phyloP scores from a whole-genome alignment of 2,113 vertebrate genomes.

The Scytalopus superciliaris region DNA sequence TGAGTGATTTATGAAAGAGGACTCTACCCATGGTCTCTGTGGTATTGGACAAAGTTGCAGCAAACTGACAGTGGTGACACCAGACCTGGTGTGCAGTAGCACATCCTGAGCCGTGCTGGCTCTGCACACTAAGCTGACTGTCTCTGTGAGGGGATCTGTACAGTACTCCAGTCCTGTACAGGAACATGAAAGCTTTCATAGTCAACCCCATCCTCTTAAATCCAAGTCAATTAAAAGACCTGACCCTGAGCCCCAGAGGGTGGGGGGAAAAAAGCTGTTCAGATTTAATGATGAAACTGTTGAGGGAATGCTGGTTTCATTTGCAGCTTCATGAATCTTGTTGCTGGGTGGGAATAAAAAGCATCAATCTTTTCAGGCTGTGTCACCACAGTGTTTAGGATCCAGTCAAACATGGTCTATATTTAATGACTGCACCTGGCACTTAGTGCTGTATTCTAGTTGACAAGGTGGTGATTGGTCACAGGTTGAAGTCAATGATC shows the following conservation, averaged over 20 bases:
- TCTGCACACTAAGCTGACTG: background rate
- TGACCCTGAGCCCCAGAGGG: background rate
- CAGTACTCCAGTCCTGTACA: background rate
- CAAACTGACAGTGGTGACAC: background rate
- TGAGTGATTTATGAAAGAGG: background rate
- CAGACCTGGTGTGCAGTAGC: background rate
- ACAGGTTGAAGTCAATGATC: background rate
- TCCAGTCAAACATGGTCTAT: accelerated
- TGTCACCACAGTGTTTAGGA: accelerated
- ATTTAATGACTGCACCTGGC: background rate
- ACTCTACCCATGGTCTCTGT: background rate
- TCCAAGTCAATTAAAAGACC: background rate
- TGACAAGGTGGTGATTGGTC: background rate
- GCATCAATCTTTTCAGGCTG: background rate
- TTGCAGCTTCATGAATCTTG: background rate
- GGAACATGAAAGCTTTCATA: background rate
- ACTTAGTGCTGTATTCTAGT: background rate
- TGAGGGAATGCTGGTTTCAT: background rate
- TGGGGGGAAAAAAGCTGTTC: background rate
- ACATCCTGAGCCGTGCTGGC: accelerated
- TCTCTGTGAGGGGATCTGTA: background rate
- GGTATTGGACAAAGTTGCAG: background rate
- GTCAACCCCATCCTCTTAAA: background rate
- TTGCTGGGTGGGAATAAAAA: background rate
- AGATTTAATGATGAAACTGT: background rate